A percentile compares a stretch with the other conserved stretches of the same genome.
Conservation (phyloP, 1,140 invertebrate genomes). For the Ectropis grisescens region DNA sequence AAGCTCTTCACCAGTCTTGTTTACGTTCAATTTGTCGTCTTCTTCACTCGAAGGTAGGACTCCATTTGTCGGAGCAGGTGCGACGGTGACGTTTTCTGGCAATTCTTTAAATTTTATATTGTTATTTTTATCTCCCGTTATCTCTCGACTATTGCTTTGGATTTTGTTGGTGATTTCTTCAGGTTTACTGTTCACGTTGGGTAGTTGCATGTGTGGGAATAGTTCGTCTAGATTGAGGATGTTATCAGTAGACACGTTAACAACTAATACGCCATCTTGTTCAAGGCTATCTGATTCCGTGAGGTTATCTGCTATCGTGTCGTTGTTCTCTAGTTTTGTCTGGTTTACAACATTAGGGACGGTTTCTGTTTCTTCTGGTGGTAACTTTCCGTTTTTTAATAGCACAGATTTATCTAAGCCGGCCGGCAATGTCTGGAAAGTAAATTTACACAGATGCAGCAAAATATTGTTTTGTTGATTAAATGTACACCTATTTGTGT, state of each 20-base stretch:
- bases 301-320: conserved; percentile 39
- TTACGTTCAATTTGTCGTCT: conserved; percentile 24
- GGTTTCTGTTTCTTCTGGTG: conserved; percentile 37
- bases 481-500: no score
- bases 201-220: conserved; percentile 41
- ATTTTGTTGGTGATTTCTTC: conserved; percentile 66
- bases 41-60: conserved; percentile 41
- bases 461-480: no score
- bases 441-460: conserved; percentile 5
- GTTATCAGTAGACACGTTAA: conserved; percentile 61
- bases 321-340: conserved; percentile 20
- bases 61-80: conserved; percentile 58
- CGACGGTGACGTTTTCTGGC: conserved; percentile 50
- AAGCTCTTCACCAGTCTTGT: conserved; percentile 32
- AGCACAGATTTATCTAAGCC: conserved; percentile 49
- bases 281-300: conserved; percentile 62
- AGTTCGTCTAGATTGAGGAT: conserved; percentile 60
- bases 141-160: conserved; percentile 67
- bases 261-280: conserved; percentile 64
- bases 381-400: conserved; percentile 55
- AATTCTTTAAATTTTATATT: conserved; percentile 58
- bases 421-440: conserved; percentile 37
- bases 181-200: conserved; percentile 43
- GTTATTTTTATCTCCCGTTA: conserved; percentile 59
- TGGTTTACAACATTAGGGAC: conserved; percentile 2